These are phyloP conservation scores for Dioctria rufipes DNA, from an alignment of 2,888 invertebrate genomes.

Conservation along the genomic window DNA sequence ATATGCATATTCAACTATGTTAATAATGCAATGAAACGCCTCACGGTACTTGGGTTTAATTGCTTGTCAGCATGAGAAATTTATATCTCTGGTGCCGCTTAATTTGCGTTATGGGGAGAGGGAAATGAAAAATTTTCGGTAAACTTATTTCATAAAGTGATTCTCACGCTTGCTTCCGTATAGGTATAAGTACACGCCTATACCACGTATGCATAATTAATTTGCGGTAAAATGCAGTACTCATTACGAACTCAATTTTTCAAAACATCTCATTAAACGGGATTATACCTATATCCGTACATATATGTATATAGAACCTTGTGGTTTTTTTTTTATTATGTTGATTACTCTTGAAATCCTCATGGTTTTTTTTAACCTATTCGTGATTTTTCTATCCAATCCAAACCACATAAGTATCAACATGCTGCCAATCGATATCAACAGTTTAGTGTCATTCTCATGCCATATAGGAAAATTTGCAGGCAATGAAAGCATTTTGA, in stretches of 20 bases:
- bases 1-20: slow-evolving; percentile 39
- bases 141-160: no score
- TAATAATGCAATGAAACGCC: slow-evolving; percentile 36
- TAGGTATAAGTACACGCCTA: no score
- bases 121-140: no score
- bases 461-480: neutral
- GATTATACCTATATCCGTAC: neutral
- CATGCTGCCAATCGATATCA: slow-evolving; percentile 5
- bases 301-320: no score
- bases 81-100: slow-evolving; percentile 11
- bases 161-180: slow-evolving; percentile 1
- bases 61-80: slow-evolving; percentile 24
- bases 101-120: no score
- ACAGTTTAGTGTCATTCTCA: neutral
- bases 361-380: slow-evolving; percentile 1
- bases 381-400: no score
- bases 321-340: no score
- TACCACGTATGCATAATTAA: no score
- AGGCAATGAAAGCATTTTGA: neutral
- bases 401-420: no score
- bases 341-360: no score
- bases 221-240: neutral
- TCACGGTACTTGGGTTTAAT: slow-evolving; percentile 21
- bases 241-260: slow-evolving; percentile 1
- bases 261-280: slow-evolving; percentile 15